Evolutionary conservation across 2,113 vertebrate species (phyloP), one percentile per base, ranked within the genome.

Genomic region (Embiotoca jacksoni): DNA sequence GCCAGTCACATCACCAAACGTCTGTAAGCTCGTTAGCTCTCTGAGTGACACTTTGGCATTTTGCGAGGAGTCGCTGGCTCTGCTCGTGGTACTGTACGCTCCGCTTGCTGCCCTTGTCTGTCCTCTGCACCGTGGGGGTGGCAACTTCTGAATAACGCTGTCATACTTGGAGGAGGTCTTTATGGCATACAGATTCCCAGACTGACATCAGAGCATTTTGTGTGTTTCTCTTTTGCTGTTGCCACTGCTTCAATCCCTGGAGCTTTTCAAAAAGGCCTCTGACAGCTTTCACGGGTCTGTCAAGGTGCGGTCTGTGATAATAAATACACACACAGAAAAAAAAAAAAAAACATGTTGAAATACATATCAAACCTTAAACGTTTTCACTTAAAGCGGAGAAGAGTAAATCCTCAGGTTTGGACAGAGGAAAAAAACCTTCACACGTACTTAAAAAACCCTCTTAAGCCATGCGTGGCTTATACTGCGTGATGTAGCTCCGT

Each of bases 121-220:
- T 92, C 82, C 83, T 46, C 81, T n/a, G 0, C 94, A 88, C 1
- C 94, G 89, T 2, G 44, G 88, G 81, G 83, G 75, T 47, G 78
- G 73, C 30, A 75, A 57, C 54, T 73, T 82, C 85, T 90, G 59
- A 91, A 69, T 70, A 52, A 73, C 2, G 14, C 65, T 83, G 87
- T 90, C 84, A 73, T 65, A 30, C 78, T 15, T 44, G 74, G 64
- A 47, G 72, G 84, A 67, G 73, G 74, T 79, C 81, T 86, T 81
- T 77, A 81, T 74, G 65, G 75, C 88, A 85, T 83, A 80, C 73
- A 84, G 76, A 88, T 84, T 77, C 61, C 30, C 47, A 85, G 59
- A 70, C 67, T 65, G 70, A 75, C 81, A 75, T 65, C 65, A 53
- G 52, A 81, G 77, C 60, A 79, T 63, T 83, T 47, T n/a, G 37